Evolutionary conservation across 2,797 vertebrate genomes (phyloP), one percentile per base, ranked within the genome.

Genomic region (Synaphobranchus kaupii): DNA sequence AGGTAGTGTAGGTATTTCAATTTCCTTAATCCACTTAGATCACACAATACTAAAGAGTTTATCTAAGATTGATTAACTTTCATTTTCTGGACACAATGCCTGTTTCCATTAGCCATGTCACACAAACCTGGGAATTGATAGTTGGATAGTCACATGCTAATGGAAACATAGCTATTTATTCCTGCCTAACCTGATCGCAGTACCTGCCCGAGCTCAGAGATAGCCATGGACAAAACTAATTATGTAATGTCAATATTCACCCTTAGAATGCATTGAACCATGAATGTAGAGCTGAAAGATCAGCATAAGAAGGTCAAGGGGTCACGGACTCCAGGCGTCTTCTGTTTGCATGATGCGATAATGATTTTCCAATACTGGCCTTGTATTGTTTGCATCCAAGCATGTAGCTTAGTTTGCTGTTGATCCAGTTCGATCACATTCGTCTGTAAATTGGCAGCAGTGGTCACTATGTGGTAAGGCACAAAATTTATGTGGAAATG

Each of bases 141-240:
- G 50, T 52, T 6, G 5, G 50, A 52, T 52, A 20, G 58, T 60
- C 17, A 10, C 54, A 10, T 56, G 54, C 54, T 56, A 8, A 56
- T 56, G 7, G 54, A 60, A 60, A 17, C 15, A 60, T 60, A 60
- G 58, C 58, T 60, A 60, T 68, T n/a, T n/a, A 28, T 20, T 68
- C 6, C n/a, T n/a, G 63, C 25, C 63, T 68, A 28, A 17, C 58
- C 58, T 17, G 58, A 60, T 78, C 87, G 84, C 87, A 88, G 81
- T 88, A 68, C 89, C 88, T 88, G 91, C 90, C 56, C n/a, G 81
- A 4, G 0, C 0, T n/a, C 60, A 91, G 90, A 88, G 88, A 93
- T 93, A 93, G 89, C 90, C 91, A 91, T 84, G 90, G 0, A 89
- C 56, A 90, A 85, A 90, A 92, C 93, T 89, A 84, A 91, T 92